Conservation (phyloP, 2,888 invertebrate genomes). For the Brachynemurus nebulosus region DNA sequence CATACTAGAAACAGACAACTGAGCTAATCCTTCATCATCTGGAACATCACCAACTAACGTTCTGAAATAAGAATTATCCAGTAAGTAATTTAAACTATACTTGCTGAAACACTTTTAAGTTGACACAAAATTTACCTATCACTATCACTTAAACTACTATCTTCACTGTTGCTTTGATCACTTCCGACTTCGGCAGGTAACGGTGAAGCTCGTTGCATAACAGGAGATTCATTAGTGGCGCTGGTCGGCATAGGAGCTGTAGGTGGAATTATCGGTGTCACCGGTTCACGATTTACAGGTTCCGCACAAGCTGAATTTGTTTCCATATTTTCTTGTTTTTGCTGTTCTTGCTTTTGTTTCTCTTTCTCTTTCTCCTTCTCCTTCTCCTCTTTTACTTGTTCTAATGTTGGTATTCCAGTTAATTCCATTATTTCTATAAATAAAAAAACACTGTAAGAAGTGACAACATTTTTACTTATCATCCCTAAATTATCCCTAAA, state of each 20-base stretch:
- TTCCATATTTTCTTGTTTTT: constrained; percentile 24
- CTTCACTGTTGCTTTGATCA: constrained; percentile 60
- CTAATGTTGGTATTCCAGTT: background rate
- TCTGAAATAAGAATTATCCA: constrained; percentile 20
- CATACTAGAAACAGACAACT: constrained; percentile 25
- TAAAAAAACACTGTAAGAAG: constrained; percentile 7
- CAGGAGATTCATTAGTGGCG: constrained; percentile 5
- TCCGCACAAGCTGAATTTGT: constrained; percentile 19
- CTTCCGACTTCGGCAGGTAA: constrained; percentile 27
- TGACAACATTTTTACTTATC: constrained; percentile 25
- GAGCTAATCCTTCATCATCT: constrained; percentile 31
- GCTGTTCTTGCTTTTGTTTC: constrained; percentile 26
- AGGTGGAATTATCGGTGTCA: background rate
- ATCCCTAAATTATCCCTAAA: constrained; percentile 33
- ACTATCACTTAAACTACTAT: constrained; percentile 62
- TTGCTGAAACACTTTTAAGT: too few relatives aligned
- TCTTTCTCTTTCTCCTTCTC: constrained; percentile 15
- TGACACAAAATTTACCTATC: constrained; percentile 36
- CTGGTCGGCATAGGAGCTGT: background rate
- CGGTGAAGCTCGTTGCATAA: constrained; percentile 20
- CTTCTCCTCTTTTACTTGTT: constrained; percentile 23
- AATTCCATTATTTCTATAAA: constrained; percentile 33
- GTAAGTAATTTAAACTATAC: background rate
- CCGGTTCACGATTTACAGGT: constrained; percentile 29
- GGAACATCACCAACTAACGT: constrained; percentile 45